Evolutionary conservation across 2,797 vertebrate genomes (phyloP), one percentile per base, ranked within the genome.

Genomic region (Melanogrammus aeglefinus): DNA sequence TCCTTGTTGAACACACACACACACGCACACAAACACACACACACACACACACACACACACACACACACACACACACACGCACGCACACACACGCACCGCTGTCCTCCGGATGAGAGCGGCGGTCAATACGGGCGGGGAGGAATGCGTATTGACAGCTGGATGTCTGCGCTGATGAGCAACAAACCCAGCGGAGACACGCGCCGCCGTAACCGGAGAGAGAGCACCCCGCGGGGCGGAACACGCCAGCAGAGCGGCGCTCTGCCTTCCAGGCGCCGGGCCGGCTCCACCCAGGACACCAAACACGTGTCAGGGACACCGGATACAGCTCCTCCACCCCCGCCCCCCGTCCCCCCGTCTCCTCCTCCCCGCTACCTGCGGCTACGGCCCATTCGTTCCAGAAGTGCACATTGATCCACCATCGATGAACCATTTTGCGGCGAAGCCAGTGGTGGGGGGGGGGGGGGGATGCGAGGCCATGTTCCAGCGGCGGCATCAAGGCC

Each of bases 271-370:
- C 93, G 90, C 92, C 93, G 87, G 24, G 41, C 70, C 84, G 91
- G 91, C 91, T 91, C 90, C 91, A 89, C 80, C 87, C 90, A 82
- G 90, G 91, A 93, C 91, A 93, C 91, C 90, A 91, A 90, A 91
- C 88, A 93, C 90, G 92, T 91, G 92, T 92, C 90, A 92, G 89
- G 87, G 90, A 92, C 89, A 89, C 89, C 89, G 82, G 91, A 92
- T 91, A 92, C 87, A 89, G 80, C 73, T 47, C 41, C 41, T 12
- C 41, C 1, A 3, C 6, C 41, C 13, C 41, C 41, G 12, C 0
- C 41, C 41, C 41, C 0, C 41, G 6, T 8, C 4, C 41, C 12
- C 41, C 41, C 12, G n/a, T n/a, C n/a, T n/a, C 41, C 41, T 0
- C 41, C 41, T 1, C 6, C 12, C 13, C 12, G 9, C 41, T 63